Evolutionary conservation across 2,888 invertebrate species (phyloP).

Genomic region (Drosophila barbarae): DNA sequence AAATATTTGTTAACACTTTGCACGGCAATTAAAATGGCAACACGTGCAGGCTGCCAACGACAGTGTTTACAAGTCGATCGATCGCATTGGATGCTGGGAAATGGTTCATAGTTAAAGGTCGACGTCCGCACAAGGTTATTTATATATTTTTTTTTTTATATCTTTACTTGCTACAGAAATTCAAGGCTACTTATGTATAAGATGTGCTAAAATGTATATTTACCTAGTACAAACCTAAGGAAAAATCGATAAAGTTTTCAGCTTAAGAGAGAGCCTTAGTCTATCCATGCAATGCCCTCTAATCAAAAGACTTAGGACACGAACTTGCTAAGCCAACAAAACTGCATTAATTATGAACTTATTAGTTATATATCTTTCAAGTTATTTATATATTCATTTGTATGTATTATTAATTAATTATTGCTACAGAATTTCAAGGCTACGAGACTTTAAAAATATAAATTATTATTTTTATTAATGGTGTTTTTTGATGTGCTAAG

Average conservation of each 20-base stretch:
- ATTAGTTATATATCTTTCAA: no score
- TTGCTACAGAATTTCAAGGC: no score
- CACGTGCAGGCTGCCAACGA: slow-evolving; percentile 58
- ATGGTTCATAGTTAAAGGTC: slow-evolving; percentile 22
- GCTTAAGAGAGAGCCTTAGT: not conserved
- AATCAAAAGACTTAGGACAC: not conserved
- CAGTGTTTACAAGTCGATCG: slow-evolving; percentile 4
- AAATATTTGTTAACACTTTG: slow-evolving; percentile 70
- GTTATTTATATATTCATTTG: no score
- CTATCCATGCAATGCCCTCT: not conserved
- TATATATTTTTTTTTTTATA: not conserved
- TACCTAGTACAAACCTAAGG: no score
- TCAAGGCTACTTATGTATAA: not conserved
- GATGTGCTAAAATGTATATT: no score
- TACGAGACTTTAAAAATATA: not conserved
- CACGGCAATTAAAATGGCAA: slow-evolving; percentile 68
- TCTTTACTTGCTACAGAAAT: not conserved
- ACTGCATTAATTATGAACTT: slow-evolving; percentile 25
- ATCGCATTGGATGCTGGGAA: slow-evolving; percentile 20
- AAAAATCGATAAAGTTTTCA: not conserved
- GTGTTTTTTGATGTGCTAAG: not conserved
- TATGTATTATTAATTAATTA: no score
- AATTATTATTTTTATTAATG: not conserved
- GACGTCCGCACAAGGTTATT: not conserved
- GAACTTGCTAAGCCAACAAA: slow-evolving; percentile 3